Evolutionary conservation across 2,797 vertebrate species (phyloP).

Genomic region (Sebastes variabilis): DNA sequence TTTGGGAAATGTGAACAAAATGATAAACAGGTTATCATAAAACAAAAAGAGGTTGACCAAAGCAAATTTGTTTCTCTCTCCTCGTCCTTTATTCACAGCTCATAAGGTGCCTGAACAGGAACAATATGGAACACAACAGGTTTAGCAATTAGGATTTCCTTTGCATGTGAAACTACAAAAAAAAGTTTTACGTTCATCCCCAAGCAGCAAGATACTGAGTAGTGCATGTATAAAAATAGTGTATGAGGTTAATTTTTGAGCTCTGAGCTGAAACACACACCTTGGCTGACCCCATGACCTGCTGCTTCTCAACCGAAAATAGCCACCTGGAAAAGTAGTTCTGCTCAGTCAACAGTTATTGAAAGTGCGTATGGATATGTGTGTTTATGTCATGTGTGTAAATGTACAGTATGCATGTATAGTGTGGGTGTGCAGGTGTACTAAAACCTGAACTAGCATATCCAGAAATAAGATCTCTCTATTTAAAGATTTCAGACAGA

Average conservation of each 20-base stretch:
- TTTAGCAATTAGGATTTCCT: not conserved
- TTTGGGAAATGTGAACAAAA: not conserved
- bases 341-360: conserved; percentile 64
- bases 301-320: conserved; percentile 65
- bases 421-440: conserved; percentile 16
- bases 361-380: conserved; percentile 10
- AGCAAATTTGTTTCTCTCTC: not conserved
- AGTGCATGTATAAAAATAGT: conserved; percentile 53
- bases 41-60: not conserved
- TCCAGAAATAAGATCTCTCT: conserved; percentile 10
- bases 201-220: conserved; percentile 10
- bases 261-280: conserved; percentile 65
- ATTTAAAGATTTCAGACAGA: conserved; percentile 1
- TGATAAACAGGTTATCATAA: not conserved
- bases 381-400: not conserved
- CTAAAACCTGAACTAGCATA: conserved; percentile 18
- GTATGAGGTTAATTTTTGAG: conserved; percentile 47
- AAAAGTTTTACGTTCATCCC: not conserved
- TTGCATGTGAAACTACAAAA: not conserved
- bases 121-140: not conserved
- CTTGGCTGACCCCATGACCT: conserved; percentile 64
- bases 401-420: not conserved
- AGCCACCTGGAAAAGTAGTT: conserved; percentile 56
- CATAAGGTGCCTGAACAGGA: not conserved
- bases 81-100: not conserved